phyloP scores from a whole-genome alignment of 2,888 invertebrate genomes.

The Drosophila leonis region DNA sequence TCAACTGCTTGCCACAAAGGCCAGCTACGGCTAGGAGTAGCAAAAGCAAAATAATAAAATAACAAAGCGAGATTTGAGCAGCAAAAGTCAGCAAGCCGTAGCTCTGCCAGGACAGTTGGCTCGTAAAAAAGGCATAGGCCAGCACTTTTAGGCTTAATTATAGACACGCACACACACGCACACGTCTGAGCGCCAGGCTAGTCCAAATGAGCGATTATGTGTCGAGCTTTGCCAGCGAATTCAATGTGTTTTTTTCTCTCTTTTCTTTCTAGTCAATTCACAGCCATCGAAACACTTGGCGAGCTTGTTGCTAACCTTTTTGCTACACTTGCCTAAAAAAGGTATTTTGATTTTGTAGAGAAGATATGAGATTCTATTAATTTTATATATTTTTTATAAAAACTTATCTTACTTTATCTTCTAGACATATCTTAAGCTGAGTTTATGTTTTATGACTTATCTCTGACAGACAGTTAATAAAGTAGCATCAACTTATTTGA shows the following conservation, averaged over 20 bases:
- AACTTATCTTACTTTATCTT: too few species aligned
- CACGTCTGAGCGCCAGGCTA: slow-evolving; percentile 17
- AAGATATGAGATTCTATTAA: not conserved
- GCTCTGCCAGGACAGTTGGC: slow-evolving; percentile 46
- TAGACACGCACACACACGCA: slow-evolving; percentile 64
- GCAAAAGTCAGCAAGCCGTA: slow-evolving; percentile 69
- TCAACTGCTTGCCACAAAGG: slow-evolving; percentile 50
- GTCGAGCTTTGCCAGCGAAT: slow-evolving; percentile 45
- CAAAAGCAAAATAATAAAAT: slow-evolving; percentile 50
- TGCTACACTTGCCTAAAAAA: not conserved
- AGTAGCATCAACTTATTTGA: too few species aligned
- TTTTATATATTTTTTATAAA: not conserved
- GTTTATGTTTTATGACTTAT: too few species aligned
- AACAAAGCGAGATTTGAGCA: slow-evolving; percentile 61
- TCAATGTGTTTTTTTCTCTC: slow-evolving; percentile 1
- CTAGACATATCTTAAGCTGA: too few species aligned
- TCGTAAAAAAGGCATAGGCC: slow-evolving; percentile 70
- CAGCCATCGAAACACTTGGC: slow-evolving; percentile 62
- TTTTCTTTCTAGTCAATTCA: slow-evolving; percentile 58
- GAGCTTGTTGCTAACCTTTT: slow-evolving; percentile 27
- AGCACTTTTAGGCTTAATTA: slow-evolving; percentile 78
- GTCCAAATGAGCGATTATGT: slow-evolving; percentile 64
- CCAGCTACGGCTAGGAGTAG: slow-evolving; percentile 18
- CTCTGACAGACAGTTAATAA: too few species aligned
- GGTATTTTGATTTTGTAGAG: not conserved